These are phyloP conservation scores for Andrena bicolor DNA, from an alignment of 2,888 invertebrate species.

Conservation along the genomic window DNA sequence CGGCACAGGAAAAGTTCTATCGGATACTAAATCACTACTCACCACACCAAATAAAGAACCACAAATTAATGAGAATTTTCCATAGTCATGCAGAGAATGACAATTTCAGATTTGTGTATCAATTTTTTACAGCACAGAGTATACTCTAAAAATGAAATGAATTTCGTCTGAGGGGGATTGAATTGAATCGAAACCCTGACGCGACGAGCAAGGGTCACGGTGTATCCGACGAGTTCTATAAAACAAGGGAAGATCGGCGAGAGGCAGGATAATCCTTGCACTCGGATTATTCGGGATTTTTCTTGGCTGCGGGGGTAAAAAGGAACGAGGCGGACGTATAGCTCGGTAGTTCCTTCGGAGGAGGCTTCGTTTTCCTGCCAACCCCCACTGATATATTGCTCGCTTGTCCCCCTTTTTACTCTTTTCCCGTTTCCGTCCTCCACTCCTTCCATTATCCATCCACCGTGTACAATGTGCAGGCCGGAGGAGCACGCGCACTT, in stretches of 20 bases:
- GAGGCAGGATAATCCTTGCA: constrained; percentile 81
- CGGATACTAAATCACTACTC: no score
- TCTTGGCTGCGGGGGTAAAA: constrained; percentile 76
- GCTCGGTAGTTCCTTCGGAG: constrained; percentile 74
- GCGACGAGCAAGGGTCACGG: constrained; percentile 63
- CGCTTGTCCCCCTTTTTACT: constrained; percentile 69
- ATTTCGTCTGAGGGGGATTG: constrained; percentile 9
- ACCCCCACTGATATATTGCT: constrained; percentile 79
- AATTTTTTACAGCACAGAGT: no score
- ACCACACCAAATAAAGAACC: no score
- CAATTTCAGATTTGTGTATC: no score
- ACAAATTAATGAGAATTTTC: no score
- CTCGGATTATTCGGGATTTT: constrained; percentile 82
- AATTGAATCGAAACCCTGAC: constrained; percentile 54
- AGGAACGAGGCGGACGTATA: constrained; percentile 68
- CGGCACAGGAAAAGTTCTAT: no score
- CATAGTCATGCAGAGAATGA: no score
- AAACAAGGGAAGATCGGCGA: constrained; percentile 69
- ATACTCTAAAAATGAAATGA: background rate
- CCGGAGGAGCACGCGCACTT: constrained; percentile 25
- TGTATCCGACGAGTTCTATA: constrained; percentile 75
- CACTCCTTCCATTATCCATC: constrained; percentile 60
- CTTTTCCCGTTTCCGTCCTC: constrained; percentile 54
- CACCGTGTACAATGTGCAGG: constrained; percentile 45
- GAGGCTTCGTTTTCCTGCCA: constrained; percentile 77